phyloP scores from a whole-genome alignment of 2,888 invertebrate genomes.

The Agonopterix arenella region DNA sequence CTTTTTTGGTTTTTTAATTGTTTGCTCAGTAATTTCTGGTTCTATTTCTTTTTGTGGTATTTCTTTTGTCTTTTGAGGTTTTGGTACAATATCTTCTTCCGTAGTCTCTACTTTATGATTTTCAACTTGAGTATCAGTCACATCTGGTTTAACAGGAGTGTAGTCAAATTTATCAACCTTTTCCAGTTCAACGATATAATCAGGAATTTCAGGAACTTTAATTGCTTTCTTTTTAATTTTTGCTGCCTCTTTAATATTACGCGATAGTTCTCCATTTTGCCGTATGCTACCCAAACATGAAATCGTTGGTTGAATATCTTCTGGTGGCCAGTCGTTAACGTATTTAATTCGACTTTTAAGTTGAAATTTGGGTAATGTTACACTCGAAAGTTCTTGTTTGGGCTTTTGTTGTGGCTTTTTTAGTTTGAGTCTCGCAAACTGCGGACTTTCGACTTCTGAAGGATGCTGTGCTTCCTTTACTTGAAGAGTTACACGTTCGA shows the following conservation, averaged over 20 bases:
- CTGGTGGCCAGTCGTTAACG: constrained; percentile 79
- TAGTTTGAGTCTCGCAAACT: constrained; percentile 81
- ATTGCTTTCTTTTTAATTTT: constrained; percentile 76
- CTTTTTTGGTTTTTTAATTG: no score
- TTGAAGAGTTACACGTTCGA: constrained; percentile 77
- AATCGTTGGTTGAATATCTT: constrained; percentile 68
- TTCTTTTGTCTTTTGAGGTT: neutral
- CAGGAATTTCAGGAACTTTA: constrained; percentile 69
- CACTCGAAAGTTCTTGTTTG: constrained; percentile 52
- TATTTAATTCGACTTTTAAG: constrained; percentile 83
- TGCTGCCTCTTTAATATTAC: constrained; percentile 82
- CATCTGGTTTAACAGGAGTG: neutral
- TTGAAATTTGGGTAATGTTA: constrained; percentile 79
- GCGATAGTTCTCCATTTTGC: constrained; percentile 80
- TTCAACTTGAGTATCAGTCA: neutral
- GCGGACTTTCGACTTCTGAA: constrained; percentile 75
- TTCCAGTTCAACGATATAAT: constrained; percentile 37
- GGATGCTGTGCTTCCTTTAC: constrained; percentile 78
- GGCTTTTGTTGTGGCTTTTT: constrained; percentile 75
- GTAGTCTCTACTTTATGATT: neutral
- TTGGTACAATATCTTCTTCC: neutral
- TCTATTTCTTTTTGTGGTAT: no score
- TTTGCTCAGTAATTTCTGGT: no score
- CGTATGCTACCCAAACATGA: constrained; percentile 73
- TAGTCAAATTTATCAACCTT: constrained; percentile 15